These are phyloP conservation scores for Sterna hirundo DNA, from an alignment of 2,113 vertebrate genomes.

Conservation along the genomic window DNA sequence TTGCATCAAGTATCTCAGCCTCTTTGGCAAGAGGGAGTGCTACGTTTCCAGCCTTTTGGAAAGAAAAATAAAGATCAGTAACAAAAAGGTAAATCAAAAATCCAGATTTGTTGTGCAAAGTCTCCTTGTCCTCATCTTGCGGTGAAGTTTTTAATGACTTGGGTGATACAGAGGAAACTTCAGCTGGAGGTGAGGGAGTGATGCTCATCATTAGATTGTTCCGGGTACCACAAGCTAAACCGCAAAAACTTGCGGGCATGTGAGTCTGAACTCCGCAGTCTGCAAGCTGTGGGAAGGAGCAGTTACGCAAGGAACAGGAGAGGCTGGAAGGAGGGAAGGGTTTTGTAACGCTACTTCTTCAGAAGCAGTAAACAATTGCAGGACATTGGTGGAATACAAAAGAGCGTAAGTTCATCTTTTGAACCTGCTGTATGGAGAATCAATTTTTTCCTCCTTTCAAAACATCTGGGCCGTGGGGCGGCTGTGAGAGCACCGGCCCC, in stretches of 20 bases:
- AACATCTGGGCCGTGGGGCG: background rate
- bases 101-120: background rate
- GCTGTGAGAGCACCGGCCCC: background rate
- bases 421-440: background rate
- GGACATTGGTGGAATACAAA: background rate
- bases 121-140: background rate
- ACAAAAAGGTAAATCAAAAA: background rate
- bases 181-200: background rate
- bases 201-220: accelerated
- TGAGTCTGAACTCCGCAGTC: accelerated
- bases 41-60: background rate
- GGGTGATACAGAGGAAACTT: background rate
- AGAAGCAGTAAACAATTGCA: background rate
- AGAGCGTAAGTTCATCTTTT: background rate
- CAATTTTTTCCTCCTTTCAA: background rate
- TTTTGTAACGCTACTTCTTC: background rate
- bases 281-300: accelerated
- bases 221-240: background rate
- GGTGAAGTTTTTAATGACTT: background rate
- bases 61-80: background rate
- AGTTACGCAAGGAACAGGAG: background rate
- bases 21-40: background rate
- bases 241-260: background rate
- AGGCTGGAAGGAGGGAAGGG: background rate
- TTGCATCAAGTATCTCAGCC: background rate